Percentiles rank a stretch among this genome's conserved stretches.
phyloP scores from a whole-genome alignment of 2,797 vertebrate species.

The Lophius americanus region DNA sequence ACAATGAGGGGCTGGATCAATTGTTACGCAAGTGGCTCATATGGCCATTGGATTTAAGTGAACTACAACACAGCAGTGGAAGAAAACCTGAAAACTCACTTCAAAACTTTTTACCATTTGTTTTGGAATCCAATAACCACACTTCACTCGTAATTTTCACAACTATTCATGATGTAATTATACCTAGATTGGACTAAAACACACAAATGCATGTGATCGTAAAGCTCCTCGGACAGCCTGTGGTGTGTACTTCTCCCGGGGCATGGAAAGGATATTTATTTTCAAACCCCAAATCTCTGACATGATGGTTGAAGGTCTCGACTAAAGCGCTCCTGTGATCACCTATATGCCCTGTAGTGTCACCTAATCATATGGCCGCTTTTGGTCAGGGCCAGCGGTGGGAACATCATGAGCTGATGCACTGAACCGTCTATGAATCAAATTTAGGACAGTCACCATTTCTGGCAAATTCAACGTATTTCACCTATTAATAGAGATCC shows the following conservation, averaged over 20 bases:
- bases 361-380: background rate
- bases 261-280: slow-evolving; percentile 4
- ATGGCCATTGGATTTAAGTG: slow-evolving; percentile 10
- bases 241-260: background rate
- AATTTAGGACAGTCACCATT: slow-evolving; percentile 54
- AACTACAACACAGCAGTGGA: slow-evolving; percentile 21
- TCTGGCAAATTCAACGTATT: slow-evolving; percentile 57
- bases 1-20: slow-evolving; percentile 63
- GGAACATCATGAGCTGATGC: slow-evolving; percentile 43
- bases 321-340: slow-evolving; percentile 17
- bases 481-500: slow-evolving; percentile 32
- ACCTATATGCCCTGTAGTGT: slow-evolving; percentile 22
- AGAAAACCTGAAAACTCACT: slow-evolving; percentile 11
- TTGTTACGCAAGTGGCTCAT: slow-evolving; percentile 60
- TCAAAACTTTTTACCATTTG: slow-evolving; percentile 12
- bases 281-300: slow-evolving; percentile 7
- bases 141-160: background rate
- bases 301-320: slow-evolving; percentile 5
- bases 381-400: slow-evolving; percentile 12
- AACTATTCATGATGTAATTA: slow-evolving; percentile 13
- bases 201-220: background rate
- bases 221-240: background rate
- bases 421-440: slow-evolving; percentile 27
- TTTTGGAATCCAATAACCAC: slow-evolving; percentile 12
- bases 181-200: slow-evolving; percentile 9